These are phyloP conservation scores for Pseudopleuronectes americanus DNA, from an alignment of 2,797 vertebrate genomes.

Conservation along the genomic window DNA sequence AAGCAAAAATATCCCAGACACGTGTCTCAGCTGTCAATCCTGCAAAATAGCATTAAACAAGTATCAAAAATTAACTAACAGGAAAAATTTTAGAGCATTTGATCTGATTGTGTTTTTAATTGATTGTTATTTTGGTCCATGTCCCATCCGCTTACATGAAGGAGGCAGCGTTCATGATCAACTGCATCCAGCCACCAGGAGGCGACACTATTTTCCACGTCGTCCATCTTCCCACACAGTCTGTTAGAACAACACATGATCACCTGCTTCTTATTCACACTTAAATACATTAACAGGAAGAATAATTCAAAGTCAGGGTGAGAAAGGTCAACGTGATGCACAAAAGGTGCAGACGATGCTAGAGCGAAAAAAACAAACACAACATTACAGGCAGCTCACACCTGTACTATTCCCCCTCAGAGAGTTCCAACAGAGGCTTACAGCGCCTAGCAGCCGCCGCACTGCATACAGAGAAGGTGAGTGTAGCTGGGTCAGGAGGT, in stretches of 20 bases:
- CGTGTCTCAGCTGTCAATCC: too few species aligned
- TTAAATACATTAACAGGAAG: not conserved
- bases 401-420: not conserved
- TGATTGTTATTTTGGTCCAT: too few species aligned
- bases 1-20: too few species aligned
- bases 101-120: too few species aligned
- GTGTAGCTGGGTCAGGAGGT: constrained; percentile 24
- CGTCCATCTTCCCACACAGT: not conserved
- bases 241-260: not conserved
- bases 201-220: too few species aligned
- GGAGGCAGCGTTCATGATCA: too few species aligned
- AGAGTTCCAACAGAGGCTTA: constrained; percentile 19
- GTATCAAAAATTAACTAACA: too few species aligned
- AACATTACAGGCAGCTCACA: constrained; percentile 15
- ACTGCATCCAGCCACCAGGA: too few species aligned
- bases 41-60: too few species aligned
- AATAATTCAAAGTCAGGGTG: not conserved
- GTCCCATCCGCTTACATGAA: too few species aligned
- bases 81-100: too few species aligned
- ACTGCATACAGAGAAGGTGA: constrained; percentile 20
- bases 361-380: constrained; percentile 3
- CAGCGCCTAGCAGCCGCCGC: constrained; percentile 28
- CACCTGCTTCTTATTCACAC: not conserved
- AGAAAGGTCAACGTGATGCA: not conserved
- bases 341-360: not conserved